Percentiles rank a stretch among this genome's conserved stretches.
Conservation (phyloP, 2,113 vertebrate genomes). For the Andinoacara biseriatus region DNA sequence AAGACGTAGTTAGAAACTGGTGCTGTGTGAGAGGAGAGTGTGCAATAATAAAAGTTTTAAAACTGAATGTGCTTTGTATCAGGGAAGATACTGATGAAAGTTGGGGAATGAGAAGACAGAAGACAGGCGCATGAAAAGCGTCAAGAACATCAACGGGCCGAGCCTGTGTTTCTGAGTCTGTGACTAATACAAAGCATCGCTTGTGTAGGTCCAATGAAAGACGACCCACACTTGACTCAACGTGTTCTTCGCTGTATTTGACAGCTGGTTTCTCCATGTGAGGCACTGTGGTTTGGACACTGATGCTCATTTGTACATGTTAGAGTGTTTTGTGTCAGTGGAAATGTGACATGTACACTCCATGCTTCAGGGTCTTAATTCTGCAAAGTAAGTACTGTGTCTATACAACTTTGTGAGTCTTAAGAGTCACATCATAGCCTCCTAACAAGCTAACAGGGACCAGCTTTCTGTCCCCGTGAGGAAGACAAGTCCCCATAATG, state of each 20-base stretch:
- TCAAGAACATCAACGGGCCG: constrained; percentile 11
- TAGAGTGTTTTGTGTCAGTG: constrained; percentile 11
- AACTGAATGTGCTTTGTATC: constrained; percentile 13
- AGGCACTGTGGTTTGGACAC: constrained; percentile 42
- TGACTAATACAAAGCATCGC: constrained; percentile 46
- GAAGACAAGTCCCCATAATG: constrained; percentile 12
- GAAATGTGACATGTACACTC: constrained; percentile 21
- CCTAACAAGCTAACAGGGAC: neutral
- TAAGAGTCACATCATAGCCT: neutral
- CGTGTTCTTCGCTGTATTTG: constrained; percentile 45
- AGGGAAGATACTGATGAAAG: constrained; percentile 12
- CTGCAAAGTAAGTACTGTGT: neutral
- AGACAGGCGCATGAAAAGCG: constrained; percentile 34
- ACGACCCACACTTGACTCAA: constrained; percentile 20
- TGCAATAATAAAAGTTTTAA: neutral
- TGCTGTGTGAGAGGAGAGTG: neutral
- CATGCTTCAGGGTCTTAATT: constrained; percentile 9
- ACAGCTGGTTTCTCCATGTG: constrained; percentile 48
- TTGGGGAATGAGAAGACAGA: neutral
- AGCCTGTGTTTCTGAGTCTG: constrained; percentile 24
- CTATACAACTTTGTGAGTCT: neutral
- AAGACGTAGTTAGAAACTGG: neutral
- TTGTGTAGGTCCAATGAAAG: constrained; percentile 54
- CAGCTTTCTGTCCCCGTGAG: neutral
- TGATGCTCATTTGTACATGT: constrained; percentile 16